Conservation (phyloP, 2,113 vertebrate species). For the Thalassoma bifasciatum region DNA sequence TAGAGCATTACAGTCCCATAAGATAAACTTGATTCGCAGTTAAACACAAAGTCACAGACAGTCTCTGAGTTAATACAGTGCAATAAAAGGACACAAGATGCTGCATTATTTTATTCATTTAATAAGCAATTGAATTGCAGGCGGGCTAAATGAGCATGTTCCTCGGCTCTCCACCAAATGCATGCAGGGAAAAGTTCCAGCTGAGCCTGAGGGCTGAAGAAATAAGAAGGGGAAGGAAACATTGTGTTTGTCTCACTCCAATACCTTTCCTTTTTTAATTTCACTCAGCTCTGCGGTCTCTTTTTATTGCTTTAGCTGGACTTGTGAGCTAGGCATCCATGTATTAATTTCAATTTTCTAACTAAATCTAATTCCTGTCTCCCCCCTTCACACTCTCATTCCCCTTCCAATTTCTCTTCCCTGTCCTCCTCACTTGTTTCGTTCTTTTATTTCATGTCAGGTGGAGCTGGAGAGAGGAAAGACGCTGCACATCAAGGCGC, state of each 20-base stretch:
- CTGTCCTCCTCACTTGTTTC: background rate
- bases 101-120: background rate
- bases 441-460: constrained; percentile 67
- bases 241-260: constrained; percentile 19
- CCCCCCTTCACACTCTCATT: background rate
- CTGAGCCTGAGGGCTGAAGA: background rate
- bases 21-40: background rate
- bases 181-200: constrained; percentile 8
- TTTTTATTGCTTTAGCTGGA: constrained; percentile 38
- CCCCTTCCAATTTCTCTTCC: background rate
- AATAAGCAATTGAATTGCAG: background rate
- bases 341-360: constrained; percentile 38
- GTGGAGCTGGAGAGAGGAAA: constrained; percentile 95
- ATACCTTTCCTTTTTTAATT: constrained; percentile 30
- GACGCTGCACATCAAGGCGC: constrained; percentile 92
- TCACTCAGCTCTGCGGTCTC: constrained; percentile 23
- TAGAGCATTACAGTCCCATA: background rate
- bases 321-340: constrained; percentile 6
- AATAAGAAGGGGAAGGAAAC: constrained; percentile 14
- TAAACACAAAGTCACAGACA: background rate
- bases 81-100: background rate
- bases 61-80: background rate
- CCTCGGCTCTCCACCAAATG: constrained; percentile 1
- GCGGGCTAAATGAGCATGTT: background rate
- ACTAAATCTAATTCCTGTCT: constrained; percentile 17